Conservation (phyloP, 1,140 invertebrate species). For the Linepithema humile region DNA sequence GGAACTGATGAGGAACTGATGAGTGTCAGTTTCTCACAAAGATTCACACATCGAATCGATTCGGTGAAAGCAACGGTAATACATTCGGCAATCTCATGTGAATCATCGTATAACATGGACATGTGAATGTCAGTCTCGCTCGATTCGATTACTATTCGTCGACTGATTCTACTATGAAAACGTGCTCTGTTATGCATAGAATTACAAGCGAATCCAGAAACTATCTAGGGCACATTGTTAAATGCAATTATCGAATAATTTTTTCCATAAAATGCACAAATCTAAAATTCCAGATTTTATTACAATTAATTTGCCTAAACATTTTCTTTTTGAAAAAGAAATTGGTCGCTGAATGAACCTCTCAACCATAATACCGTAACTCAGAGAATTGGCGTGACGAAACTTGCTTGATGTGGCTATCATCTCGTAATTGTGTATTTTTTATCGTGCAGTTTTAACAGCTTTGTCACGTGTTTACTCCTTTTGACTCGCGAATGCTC, state of each 20-base stretch:
- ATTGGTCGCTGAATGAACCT: neutral
- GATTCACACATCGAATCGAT: neutral
- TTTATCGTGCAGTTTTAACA: neutral
- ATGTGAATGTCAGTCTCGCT: neutral
- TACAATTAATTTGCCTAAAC: neutral
- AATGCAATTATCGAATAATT: slow-evolving; percentile 11
- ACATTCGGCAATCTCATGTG: slow-evolving; percentile 13
- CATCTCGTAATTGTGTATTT: neutral
- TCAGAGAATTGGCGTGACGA: neutral
- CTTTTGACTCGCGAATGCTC: slow-evolving; percentile 1
- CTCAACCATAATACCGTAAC: neutral
- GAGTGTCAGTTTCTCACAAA: neutral
- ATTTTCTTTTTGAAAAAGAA: no score
- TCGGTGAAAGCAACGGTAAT: neutral
- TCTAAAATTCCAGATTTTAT: neutral
- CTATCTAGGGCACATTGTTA: neutral
- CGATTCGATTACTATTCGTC: neutral
- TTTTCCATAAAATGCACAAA: neutral
- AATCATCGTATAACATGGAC: neutral
- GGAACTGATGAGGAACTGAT: slow-evolving; percentile 2
- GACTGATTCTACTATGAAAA: neutral
- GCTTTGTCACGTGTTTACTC: neutral
- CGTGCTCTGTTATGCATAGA: neutral
- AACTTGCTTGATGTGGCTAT: neutral
- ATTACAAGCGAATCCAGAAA: slow-evolving; percentile 15